Conservation (phyloP, 2,888 invertebrate genomes). For the Nematopogon swammerdamellus region DNA sequence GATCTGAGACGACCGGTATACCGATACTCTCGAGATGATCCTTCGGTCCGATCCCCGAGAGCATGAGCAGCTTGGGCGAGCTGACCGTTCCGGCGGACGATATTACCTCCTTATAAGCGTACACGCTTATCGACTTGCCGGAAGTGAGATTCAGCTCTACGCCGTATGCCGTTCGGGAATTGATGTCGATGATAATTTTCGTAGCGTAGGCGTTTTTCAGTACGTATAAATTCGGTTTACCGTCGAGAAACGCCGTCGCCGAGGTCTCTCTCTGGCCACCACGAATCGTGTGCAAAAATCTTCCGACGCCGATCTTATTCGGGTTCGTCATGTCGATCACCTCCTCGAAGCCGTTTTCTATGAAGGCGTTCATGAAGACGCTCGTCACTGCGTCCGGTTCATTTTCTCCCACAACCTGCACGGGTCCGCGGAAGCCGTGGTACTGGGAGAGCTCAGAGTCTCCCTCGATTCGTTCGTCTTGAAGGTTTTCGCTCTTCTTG, state of each 20-base stretch:
- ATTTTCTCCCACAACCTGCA: constrained; percentile 27
- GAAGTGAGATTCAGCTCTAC: constrained; percentile 16
- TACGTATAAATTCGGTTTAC: constrained; percentile 22
- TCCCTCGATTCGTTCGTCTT: constrained; percentile 27
- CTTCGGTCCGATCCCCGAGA: constrained; percentile 36
- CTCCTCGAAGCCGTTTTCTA: constrained; percentile 26
- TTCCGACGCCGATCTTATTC: constrained; percentile 27
- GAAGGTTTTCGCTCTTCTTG: constrained; percentile 34
- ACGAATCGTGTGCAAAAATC: constrained; percentile 34
- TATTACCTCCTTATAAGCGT: constrained; percentile 28
- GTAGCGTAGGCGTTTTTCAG: constrained; percentile 25
- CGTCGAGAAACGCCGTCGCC: constrained; percentile 27
- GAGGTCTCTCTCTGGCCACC: constrained; percentile 29
- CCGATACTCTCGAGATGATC: constrained; percentile 20
- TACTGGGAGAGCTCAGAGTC: constrained; percentile 23
- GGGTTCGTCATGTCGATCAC: constrained; percentile 40
- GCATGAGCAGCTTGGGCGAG: constrained; percentile 30
- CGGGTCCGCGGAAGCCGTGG: constrained; percentile 29
- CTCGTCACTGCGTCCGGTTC: constrained; percentile 18
- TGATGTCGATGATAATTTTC: constrained; percentile 24
- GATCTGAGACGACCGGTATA: constrained; percentile 22
- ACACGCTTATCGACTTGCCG: constrained; percentile 18
- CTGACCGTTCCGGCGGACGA: constrained; percentile 37
- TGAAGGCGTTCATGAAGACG: constrained; percentile 26
- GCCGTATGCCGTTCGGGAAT: constrained; percentile 20